Evolutionary conservation across 1,140 invertebrate species (phyloP).

Genomic region (Drosophila athabasca): DNA sequence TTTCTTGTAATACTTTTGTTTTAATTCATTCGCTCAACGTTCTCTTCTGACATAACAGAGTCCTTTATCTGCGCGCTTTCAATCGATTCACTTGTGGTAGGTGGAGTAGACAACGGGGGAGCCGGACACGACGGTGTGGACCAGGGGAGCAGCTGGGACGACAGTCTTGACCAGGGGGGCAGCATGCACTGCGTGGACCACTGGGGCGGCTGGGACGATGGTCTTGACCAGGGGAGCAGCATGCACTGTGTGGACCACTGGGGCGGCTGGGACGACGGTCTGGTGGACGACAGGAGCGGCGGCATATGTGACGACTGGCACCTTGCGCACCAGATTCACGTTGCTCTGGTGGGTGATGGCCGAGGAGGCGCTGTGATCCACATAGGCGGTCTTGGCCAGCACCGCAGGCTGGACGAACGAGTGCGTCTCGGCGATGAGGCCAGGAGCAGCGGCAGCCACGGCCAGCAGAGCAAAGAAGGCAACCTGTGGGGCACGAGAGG

Average conservation of each 20-base stretch:
- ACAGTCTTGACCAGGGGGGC: slow-evolving; percentile 44
- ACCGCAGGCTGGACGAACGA: slow-evolving; percentile 70
- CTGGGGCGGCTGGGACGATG: slow-evolving; percentile 42
- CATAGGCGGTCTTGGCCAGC: slow-evolving; percentile 67
- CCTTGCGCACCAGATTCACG: slow-evolving; percentile 71
- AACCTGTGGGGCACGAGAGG: slow-evolving; percentile 29
- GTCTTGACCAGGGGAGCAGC: slow-evolving; percentile 68
- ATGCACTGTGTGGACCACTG: slow-evolving; percentile 52
- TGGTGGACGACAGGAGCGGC: slow-evolving; percentile 52
- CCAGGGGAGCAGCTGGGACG: slow-evolving; percentile 55
- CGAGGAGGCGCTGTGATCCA: slow-evolving; percentile 75
- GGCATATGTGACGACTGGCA: slow-evolving; percentile 35
- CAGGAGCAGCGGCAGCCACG: slow-evolving; percentile 71
- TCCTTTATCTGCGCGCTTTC: slow-evolving; percentile 28
- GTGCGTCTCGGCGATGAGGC: slow-evolving; percentile 68
- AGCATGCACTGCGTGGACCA: slow-evolving; percentile 52
- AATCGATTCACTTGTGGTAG: slow-evolving; percentile 60
- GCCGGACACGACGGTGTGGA: slow-evolving; percentile 53
- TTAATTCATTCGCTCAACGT: too few species aligned
- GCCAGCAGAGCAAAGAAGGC: slow-evolving; percentile 72
- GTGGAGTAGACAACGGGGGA: slow-evolving; percentile 63
- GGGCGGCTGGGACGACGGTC: slow-evolving; percentile 53
- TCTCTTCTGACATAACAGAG: too few species aligned
- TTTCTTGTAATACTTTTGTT: too few species aligned
- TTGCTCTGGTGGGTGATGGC: slow-evolving; percentile 85